Conservation (phyloP, 1,140 invertebrate species). For the Pseudachorutes palmiensis region DNA sequence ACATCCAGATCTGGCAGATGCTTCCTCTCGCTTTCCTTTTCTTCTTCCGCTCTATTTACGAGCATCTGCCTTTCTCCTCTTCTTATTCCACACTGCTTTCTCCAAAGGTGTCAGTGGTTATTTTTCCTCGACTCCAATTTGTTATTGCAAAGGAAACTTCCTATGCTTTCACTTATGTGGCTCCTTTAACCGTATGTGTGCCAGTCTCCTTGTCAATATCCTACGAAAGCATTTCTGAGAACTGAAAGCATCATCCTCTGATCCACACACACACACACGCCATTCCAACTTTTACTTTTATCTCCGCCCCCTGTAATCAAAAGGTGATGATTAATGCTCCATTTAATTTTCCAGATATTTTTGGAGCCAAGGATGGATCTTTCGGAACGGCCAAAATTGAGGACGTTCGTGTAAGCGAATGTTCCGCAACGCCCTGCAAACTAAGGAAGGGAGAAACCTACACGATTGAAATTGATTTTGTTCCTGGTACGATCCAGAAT, state of each 20-base stretch:
- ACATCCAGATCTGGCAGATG: not conserved
- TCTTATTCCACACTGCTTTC: not conserved
- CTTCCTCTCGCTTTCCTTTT: conserved; percentile 11
- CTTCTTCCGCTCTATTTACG: conserved; percentile 15
- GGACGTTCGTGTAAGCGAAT: conserved; percentile 36
- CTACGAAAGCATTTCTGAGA: conserved; percentile 10
- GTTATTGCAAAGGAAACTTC: too few species aligned
- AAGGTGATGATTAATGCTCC: conserved; percentile 10
- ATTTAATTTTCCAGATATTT: conserved; percentile 24
- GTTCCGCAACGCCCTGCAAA: conserved; percentile 35
- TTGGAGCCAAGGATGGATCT: conserved; percentile 32
- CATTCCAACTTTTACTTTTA: not conserved
- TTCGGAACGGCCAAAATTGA: conserved; percentile 32
- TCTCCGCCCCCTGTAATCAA: not conserved
- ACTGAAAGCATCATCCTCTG: not conserved
- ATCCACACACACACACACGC: not conserved
- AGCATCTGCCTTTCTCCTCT: not conserved
- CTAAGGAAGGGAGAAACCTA: conserved; percentile 31
- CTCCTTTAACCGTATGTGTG: too few species aligned
- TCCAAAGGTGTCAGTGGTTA: not conserved
- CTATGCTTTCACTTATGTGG: too few species aligned
- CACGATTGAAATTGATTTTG: conserved; percentile 38
- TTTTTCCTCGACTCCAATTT: too few species aligned
- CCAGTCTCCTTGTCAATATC: too few species aligned
- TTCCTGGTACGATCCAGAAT: conserved; percentile 29